Evolutionary conservation across 2,888 invertebrate genomes (phyloP), one percentile per base, ranked within the genome.

Genomic region (Drosophila macrospina): DNA sequence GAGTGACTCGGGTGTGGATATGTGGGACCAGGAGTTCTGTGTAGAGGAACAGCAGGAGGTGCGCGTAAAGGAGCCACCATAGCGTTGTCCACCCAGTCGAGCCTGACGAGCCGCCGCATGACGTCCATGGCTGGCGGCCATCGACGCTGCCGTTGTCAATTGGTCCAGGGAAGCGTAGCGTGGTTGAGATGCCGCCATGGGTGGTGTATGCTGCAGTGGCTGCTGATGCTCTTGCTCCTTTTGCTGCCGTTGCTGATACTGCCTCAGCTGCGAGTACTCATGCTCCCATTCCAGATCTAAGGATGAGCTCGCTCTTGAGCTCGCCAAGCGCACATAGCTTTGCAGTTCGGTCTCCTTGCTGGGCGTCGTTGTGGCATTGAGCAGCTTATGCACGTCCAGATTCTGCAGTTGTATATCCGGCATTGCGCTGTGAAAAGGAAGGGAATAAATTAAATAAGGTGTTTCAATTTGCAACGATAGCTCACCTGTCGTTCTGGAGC

Each of bases 211-310:
- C 26, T 64, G 61, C 10, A 60, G 51, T 1, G 56, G 45, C 44
- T 48, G 55, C 13, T 45, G 61, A 26, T 54, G 37, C 42, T 70
- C 67, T 7, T 61, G 68, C 11, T 76, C 70, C 45, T 73, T 74
- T 5, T 80, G 78, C 28, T 68, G 76, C 5, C 55, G 69, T 63
- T 84, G 85, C 11, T 81, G 80, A 16, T 79, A 70, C 37, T 80
- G 69, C 2, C 74, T 41, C 60, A 89, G 44, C 67, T 89, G 72
- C 0, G 79, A 74, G 64, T 91, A 93, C 92, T 95, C 95, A 84
- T 95, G 94, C 90, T 95, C 95, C 95, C 95, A 95, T 91, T 95
- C 95, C 60, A 95, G 92, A 86, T 95, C 95, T 61, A 95, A 90
- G 4, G 95, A 95, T 24, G 92, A 92, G 80, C 95, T 95, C n/a